Conservation (phyloP, 2,888 invertebrate genomes). For the Hyalella azteca region DNA sequence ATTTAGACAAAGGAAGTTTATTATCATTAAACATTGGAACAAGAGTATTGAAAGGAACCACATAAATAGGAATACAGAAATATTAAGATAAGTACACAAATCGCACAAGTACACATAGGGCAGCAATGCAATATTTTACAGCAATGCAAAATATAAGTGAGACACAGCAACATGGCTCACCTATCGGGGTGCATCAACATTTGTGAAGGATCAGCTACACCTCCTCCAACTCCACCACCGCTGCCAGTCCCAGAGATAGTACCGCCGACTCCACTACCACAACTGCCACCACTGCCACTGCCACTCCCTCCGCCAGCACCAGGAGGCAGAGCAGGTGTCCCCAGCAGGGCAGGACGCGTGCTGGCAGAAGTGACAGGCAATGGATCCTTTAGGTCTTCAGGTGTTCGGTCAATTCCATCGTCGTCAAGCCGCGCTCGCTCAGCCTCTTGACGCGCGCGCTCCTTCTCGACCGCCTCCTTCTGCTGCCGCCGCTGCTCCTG, state of each 20-base stretch:
- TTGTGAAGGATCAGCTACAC: background rate
- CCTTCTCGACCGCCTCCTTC: constrained; percentile 57
- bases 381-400: constrained; percentile 55
- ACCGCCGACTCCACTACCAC: background rate
- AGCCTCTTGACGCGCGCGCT: constrained; percentile 51
- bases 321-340: background rate
- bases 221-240: background rate
- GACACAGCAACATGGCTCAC: background rate
- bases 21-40: no score
- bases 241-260: background rate
- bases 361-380: constrained; percentile 24
- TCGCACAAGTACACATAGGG: no score
- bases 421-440: constrained; percentile 55
- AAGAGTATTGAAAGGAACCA: no score
- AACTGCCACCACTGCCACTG: no score
- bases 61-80: no score
- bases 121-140: no score
- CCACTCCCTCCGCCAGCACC: background rate
- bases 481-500: constrained; percentile 56
- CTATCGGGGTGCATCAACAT: background rate
- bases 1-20: no score
- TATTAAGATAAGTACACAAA: no score
- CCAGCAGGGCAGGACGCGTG: constrained; percentile 8
- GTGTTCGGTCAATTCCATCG: constrained; percentile 48
- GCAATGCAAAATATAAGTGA: no score